Evolutionary conservation across 2,888 invertebrate species (phyloP), one percentile per base, ranked within the genome.

Genomic region (Microplitis manilae): DNA sequence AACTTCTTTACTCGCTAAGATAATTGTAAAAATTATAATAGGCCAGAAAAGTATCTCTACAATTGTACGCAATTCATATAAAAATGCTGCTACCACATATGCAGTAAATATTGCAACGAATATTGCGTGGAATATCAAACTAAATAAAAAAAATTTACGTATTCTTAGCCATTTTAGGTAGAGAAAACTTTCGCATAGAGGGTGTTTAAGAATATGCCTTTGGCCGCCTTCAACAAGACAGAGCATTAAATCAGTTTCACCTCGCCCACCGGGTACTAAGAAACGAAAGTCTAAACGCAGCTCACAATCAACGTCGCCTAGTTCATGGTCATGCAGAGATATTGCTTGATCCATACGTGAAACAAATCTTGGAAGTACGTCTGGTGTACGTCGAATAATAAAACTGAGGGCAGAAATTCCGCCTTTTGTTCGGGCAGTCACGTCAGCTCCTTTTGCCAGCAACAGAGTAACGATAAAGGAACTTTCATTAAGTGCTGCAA

Each of bases 281-380:
- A 88, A 87, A 9, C 91, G 90, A 83, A 93, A 93, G 86, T 94
- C 94, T 72, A 94, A 87, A 87, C 93, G 94, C 1, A 96, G 91
- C 87, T 96, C 96, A 84, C 96, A 96, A 86, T 96, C 96, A 0
- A 96, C 95, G 83, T 96, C 96, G 0, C 96, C 96, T 38, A 96
- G 91, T 87, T 96, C 96, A 84, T 96, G 96, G 85, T 96, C 96
- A 84, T 95, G 95, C 6, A 95, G 92, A 82, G 94, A 94, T 13
- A 96, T 94, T 0, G 95, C 94, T 60, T 94, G 92, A 83, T 96
- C 95, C 67, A 96, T 92, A 86, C 95, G 94, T 68, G 92, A 90
- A 72, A 94, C 89, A 74, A 95, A 92, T 73, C 94, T 93, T 0
- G 95, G 94, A 65, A 96, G 92, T 5, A 96, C 95, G 82, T 96